Percentiles rank a stretch among this genome's conserved stretches.
phyloP scores from a whole-genome alignment of 2,113 vertebrate genomes.

The cattle (Bos taurus) region ARS-UCD2.0 NC_037336.1:31862001-31862500 shows the following conservation, averaged over 20 bases:
- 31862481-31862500: neutral
- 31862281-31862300: neutral
- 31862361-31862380: neutral
- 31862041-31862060: neutral
- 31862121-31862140: neutral
- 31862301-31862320: neutral
- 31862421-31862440: neutral
- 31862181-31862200: neutral
- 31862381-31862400: neutral
- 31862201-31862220: neutral
- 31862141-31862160: neutral
- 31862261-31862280: neutral
- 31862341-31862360: neutral
- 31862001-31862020: neutral
- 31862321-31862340: neutral
- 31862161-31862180: neutral
- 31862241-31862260: neutral
- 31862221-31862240: neutral
- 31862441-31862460: constrained; percentile 9
- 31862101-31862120: neutral
- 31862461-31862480: constrained; percentile 2
- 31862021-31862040: neutral
- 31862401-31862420: neutral
- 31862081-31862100: neutral
- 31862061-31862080: neutral